Percentiles rank a stretch among this genome's conserved stretches.
phyloP scores from a whole-genome alignment of 2,797 vertebrate species.

The Sebastes wilsoni region DNA sequence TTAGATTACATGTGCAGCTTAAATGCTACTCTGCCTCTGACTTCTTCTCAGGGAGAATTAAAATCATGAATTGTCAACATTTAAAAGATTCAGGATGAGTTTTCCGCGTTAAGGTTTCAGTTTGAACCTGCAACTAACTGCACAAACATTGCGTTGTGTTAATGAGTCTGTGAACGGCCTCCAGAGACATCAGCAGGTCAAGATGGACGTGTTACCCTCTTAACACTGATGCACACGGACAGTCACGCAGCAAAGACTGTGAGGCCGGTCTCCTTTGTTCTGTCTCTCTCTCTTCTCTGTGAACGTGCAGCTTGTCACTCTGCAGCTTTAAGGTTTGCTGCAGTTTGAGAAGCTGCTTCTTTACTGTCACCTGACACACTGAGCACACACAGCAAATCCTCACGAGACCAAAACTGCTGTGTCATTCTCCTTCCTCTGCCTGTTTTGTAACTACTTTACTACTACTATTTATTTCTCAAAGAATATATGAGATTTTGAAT shows the following conservation, averaged over 20 bases:
- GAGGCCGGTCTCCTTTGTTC: neutral
- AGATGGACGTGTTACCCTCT: constrained; percentile 45
- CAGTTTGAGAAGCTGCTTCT: constrained; percentile 51
- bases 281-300: constrained; percentile 7
- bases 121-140: constrained; percentile 2
- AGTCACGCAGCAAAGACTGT: constrained; percentile 5
- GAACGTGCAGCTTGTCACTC: constrained; percentile 51
- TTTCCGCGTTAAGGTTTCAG: neutral
- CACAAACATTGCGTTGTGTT: constrained; percentile 3
- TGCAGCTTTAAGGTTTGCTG: constrained; percentile 63
- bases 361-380: constrained; percentile 66
- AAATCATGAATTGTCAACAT: neutral
- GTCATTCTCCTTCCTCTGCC: constrained; percentile 8
- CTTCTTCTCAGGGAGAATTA: neutral
- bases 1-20: neutral
- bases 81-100: neutral
- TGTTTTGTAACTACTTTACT: neutral
- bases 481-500: neutral
- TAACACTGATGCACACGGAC: constrained; percentile 20
- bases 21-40: neutral
- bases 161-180: constrained; percentile 18
- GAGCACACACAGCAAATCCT: constrained; percentile 39
- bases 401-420: constrained; percentile 27
- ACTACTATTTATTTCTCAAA: no score
- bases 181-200: constrained; percentile 48